Conservation (phyloP, 2,113 vertebrate genomes). For the Triplophysa tibetana region DNA sequence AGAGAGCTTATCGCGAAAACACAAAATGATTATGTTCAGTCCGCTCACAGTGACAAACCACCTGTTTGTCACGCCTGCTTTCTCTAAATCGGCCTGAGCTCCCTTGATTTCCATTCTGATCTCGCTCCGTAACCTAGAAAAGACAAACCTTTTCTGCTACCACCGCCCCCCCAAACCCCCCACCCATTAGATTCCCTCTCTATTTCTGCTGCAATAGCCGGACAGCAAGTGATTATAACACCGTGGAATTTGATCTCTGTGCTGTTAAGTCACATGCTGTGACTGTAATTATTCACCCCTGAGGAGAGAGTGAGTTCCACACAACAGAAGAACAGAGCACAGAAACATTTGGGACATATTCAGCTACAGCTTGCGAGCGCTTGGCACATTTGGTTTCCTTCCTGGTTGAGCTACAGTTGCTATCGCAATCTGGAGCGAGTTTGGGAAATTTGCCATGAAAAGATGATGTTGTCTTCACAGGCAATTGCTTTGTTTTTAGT, state of each 20-base stretch:
- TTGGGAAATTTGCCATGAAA: conserved; percentile 28
- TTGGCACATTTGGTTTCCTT: conserved; percentile 30
- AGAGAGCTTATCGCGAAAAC: conserved; percentile 32
- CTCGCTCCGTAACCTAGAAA: not conserved
- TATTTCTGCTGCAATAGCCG: conserved; percentile 8
- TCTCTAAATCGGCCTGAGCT: conserved; percentile 33
- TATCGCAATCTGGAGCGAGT: conserved; percentile 14
- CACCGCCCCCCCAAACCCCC: not conserved
- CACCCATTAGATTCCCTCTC: not conserved
- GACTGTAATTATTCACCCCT: conserved; percentile 35
- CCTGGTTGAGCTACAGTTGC: conserved; percentile 23
- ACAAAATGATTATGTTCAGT: conserved; percentile 27
- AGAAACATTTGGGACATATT: conserved; percentile 30
- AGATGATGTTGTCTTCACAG: conserved; percentile 31
- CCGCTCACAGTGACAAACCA: conserved; percentile 33
- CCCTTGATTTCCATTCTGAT: conserved; percentile 23
- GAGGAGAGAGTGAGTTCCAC: conserved; percentile 11
- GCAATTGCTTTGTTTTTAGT: conserved; percentile 24
- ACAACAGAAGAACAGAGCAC: conserved; percentile 20
- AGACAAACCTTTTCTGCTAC: conserved; percentile 6
- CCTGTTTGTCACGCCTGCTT: conserved; percentile 34
- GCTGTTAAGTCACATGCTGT: conserved; percentile 37
- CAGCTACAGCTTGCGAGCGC: not conserved
- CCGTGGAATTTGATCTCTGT: conserved; percentile 31
- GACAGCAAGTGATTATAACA: conserved; percentile 35